Evolutionary conservation across 2,797 vertebrate genomes (phyloP).

Genomic region (Periparus ater): DNA sequence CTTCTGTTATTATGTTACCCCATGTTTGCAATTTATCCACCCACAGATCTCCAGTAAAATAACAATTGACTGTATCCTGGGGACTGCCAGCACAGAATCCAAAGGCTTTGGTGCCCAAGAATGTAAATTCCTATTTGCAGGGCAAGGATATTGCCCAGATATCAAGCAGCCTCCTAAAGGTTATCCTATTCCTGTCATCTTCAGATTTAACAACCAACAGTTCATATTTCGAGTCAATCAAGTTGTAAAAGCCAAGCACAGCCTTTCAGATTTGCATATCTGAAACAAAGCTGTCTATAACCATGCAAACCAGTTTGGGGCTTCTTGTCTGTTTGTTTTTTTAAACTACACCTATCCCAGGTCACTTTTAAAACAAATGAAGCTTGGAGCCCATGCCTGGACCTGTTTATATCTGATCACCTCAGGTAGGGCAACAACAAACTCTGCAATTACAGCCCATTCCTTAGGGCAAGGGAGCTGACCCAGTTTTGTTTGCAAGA

Average conservation of each 20-base stretch:
- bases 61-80: not conserved
- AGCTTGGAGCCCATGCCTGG: not conserved
- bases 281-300: not conserved
- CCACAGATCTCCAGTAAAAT: conserved; percentile 1
- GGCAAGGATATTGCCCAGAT: not conserved
- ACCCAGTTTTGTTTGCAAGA: not conserved
- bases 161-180: not conserved
- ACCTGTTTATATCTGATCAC: not conserved
- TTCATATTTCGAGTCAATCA: not conserved
- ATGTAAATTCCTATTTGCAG: not conserved
- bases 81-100: not conserved
- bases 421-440: not conserved
- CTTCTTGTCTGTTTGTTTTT: not conserved
- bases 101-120: not conserved
- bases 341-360: not conserved
- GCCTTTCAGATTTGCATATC: not conserved
- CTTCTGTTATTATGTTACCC: not conserved
- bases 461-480: not conserved
- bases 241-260: not conserved
- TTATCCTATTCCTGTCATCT: not conserved
- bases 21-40: not conserved
- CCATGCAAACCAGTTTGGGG: not conserved
- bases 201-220: not conserved
- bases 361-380: not conserved
- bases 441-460: not conserved